Base-by-base conservation (phyloP, 2,797 vertebrate genomes). In the Enteromius anoplus region DNA sequence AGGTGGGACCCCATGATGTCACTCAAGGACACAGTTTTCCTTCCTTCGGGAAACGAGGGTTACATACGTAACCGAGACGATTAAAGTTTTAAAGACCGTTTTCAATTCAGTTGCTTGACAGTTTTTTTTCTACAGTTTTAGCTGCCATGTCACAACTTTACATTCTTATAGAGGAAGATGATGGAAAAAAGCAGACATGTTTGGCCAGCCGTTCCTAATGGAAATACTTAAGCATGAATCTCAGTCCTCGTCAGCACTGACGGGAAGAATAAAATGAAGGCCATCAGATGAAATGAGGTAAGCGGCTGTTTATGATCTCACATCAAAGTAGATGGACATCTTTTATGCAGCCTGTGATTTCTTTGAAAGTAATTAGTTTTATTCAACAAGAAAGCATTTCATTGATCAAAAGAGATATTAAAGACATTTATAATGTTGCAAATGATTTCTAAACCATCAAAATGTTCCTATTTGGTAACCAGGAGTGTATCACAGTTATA, bases 201-300 rank as follows among this genome's bases (percentile, higher is more conserved):
- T 68, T 68, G 65, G 23, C 58, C 58, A 62, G 58, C 4, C 58
- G 5, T 62, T 62, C 60, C 60, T 62, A 62, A 62, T 62, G 60
- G 60, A 62, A 29, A 69, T 21, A 42, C 65, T 40, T 40, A 11
- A 69, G 21, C 11, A 42, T 42, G 66, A 69, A 21, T 42, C 65
- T 68, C 37, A 69, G 21, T 40, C 37, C 14, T 32, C 26, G 29
- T 62, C 60, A 62, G 29, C 11, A 5, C 37, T 69, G 37, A 62
- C 26, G 1, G 26, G 5, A 23, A 42, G 37, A 69, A 69, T 42
- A 37, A 69, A 42, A 42, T 14, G 1, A 69, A 69, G 42, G 34
- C 32, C 64, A 21, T 37, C 32, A 66, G 37, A 69, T 40, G 21
- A 42, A 12, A 21, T 42, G 21, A 42, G 11, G 65, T 42, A 69